These are phyloP conservation scores for Diaperis boleti DNA, from an alignment of 2,888 invertebrate species.

Conservation along the genomic window DNA sequence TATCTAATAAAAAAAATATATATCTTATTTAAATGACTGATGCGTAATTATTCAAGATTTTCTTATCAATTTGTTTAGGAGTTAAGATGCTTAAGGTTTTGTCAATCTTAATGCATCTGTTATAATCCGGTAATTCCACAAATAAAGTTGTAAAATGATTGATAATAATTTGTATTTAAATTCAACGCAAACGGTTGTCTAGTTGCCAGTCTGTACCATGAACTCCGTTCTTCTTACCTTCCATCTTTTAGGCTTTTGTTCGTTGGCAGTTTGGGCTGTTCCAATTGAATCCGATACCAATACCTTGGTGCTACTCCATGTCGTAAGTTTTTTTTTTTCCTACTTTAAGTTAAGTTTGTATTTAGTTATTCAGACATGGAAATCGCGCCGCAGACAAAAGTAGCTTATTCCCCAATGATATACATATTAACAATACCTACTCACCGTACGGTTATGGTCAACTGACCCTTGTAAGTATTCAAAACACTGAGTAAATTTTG, in stretches of 20 bases:
- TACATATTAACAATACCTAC: neutral
- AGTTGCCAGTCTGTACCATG: too few species aligned
- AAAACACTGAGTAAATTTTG: too few species aligned
- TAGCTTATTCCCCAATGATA: neutral
- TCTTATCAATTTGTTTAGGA: neutral
- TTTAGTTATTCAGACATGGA: neutral
- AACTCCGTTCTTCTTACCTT: neutral
- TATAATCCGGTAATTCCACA: too few species aligned
- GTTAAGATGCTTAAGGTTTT: neutral
- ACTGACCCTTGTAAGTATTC: neutral
- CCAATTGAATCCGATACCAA: neutral
- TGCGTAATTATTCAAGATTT: too few species aligned
- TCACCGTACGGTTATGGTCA: neutral
- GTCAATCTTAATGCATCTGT: neutral
- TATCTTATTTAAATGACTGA: too few species aligned
- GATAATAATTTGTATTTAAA: too few species aligned
- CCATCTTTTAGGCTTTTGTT: neutral
- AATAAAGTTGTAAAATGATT: too few species aligned
- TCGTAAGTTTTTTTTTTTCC: conserved; percentile 12
- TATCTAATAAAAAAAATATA: too few species aligned
- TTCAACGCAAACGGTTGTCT: too few species aligned
- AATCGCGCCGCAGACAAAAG: neutral
- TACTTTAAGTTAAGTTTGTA: too few species aligned
- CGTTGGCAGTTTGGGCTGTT: neutral
- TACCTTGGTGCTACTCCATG: conserved; percentile 11